Base-by-base conservation (phyloP, 2,888 invertebrate species). In the Scrobipalpa atriplicella region DNA sequence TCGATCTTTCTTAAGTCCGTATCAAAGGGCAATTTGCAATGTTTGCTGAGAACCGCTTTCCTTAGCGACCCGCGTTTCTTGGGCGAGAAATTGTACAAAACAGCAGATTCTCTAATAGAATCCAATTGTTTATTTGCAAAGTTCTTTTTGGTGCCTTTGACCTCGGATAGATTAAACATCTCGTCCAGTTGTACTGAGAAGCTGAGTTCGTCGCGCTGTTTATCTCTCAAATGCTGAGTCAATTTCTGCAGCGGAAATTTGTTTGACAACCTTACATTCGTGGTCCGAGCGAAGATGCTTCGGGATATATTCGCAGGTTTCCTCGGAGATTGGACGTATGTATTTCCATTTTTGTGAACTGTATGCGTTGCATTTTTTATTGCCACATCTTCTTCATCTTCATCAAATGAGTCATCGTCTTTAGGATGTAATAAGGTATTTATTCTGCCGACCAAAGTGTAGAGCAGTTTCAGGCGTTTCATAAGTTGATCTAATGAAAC, bases 141-240 rank as follows among this genome's bases (percentile, higher is more conserved):
- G 47, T 67, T 69, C 51, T 70, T 71, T 8, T 66, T 39, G 5
- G 70, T 77, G 11, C n/a, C 19, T 39, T 62, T 73, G 8, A 66
- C 66, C 51, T 78, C 77, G 0, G 83, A 80, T 1, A 77, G 67
- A 68, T 82, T 79, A n/a, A 90, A 86, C 38, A 92, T 70, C 56
- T 81, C 79, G 51, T 92, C 89, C 18, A 92, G 72, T 76, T 90
- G 82, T 0, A 85, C 78, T 0, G 92, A 89, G 68, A 92, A 92
- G 74, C 86, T 91, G 0, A 90, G 72, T 66, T 90, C 87, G 8
- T 81, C 81, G 9, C 75, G 73, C 52, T 82, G 82, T 67, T 82
- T 86, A 0, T 71, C 70, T 66, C 83, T 83, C 0, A 90, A 71
- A 72, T 86, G 84, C 62, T 86, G 87, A 0, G 85, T 85, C 63